phyloP scores from a whole-genome alignment of 2,888 invertebrate genomes.

The Seira ritae region DNA sequence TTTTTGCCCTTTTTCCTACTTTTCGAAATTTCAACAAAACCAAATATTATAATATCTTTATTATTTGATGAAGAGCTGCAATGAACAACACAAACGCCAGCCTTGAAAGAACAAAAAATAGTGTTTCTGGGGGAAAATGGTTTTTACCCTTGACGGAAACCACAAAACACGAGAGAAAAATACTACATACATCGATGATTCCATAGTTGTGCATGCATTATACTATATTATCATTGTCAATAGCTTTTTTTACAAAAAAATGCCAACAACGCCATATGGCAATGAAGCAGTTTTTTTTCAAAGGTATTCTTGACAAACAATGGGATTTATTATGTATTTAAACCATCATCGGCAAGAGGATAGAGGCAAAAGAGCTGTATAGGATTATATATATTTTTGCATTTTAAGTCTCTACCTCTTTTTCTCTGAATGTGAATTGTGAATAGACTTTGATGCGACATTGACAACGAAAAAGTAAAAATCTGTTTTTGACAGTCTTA shows the following conservation, averaged over 20 bases:
- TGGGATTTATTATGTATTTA: conserved; percentile 50
- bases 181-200: background rate
- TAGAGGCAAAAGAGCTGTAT: too few species aligned
- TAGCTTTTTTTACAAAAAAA: conserved; percentile 53
- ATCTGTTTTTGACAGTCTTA: conserved; percentile 64
- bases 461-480: conserved; percentile 59
- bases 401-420: background rate
- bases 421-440: background rate
- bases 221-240: conserved; percentile 36
- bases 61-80: conserved; percentile 1
- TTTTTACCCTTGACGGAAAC: conserved; percentile 57
- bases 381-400: background rate
- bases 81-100: background rate
- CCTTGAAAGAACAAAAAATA: conserved; percentile 42
- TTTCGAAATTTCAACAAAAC: background rate
- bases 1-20: too few species aligned
- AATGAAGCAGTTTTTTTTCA: conserved; percentile 54
- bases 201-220: conserved; percentile 16
- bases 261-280: conserved; percentile 52
- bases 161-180: conserved; percentile 23
- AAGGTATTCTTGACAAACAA: conserved; percentile 33
- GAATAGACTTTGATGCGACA: conserved; percentile 43
- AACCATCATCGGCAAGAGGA: conserved; percentile 27
- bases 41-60: conserved; percentile 30
- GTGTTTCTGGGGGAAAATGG: conserved; percentile 28